Percentiles rank a stretch among this genome's conserved stretches.
phyloP scores from a whole-genome alignment of 2,888 invertebrate genomes.

The Hydroisotoma schaefferi region DNA sequence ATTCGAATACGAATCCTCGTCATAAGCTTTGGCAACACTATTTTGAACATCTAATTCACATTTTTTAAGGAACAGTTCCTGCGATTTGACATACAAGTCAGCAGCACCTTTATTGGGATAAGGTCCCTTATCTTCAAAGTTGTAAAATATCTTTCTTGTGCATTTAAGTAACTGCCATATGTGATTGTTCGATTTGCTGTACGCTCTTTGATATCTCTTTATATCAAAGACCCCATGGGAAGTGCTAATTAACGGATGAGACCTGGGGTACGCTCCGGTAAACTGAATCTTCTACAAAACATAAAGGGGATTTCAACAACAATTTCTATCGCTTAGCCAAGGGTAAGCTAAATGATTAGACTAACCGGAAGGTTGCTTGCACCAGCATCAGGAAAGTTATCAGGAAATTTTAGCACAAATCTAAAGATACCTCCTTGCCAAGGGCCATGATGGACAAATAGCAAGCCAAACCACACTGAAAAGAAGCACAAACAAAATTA shows the following conservation, averaged over 20 bases:
- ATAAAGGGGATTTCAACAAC: background rate
- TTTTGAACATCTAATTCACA: conserved; percentile 6
- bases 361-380: conserved; percentile 69
- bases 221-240: conserved; percentile 8
- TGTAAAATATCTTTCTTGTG: conserved; percentile 12
- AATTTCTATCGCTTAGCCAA: background rate
- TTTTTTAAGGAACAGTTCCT: conserved; percentile 9
- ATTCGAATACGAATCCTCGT: conserved; percentile 2
- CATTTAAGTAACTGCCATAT: conserved; percentile 14
- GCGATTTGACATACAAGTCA: conserved; percentile 4
- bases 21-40: conserved; percentile 5
- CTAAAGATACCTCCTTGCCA: conserved; percentile 80
- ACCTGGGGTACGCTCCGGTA: conserved; percentile 9
- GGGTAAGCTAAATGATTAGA: too few relatives aligned
- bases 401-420: conserved; percentile 79
- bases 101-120: conserved; percentile 11
- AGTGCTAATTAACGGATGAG: conserved; percentile 7
- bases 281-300: conserved; percentile 9
- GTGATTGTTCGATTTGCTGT: conserved; percentile 6
- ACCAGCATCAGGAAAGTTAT: conserved; percentile 75
- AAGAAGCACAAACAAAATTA: conserved; percentile 45
- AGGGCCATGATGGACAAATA: conserved; percentile 78
- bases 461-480: conserved; percentile 85
- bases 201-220: conserved; percentile 4
- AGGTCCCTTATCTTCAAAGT: conserved; percentile 4